These are phyloP conservation scores for Holothuria leucospilota DNA, from an alignment of 53 echinoderm and acorn worm species.

Conservation along the genomic window DNA sequence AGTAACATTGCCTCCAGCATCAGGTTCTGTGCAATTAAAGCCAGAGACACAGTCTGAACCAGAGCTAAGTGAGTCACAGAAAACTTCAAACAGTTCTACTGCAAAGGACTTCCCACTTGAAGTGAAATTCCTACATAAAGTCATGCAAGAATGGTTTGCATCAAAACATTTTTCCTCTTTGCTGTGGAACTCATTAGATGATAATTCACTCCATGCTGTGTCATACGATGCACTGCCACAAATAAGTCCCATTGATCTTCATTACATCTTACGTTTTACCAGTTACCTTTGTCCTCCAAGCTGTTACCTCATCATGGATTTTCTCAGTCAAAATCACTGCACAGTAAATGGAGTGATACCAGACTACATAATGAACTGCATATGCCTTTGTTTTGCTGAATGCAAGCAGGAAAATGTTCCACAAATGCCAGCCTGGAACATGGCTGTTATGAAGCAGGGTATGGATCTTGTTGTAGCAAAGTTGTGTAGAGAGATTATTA, in stretches of 20 bases:
- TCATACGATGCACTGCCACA: not conserved
- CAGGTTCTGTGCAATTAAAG: no score
- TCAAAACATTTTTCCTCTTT: not conserved
- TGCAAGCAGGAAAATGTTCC: not conserved
- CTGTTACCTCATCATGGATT: not conserved
- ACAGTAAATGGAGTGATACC: constrained; percentile 8
- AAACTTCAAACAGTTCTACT: not conserved
- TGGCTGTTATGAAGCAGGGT: not conserved
- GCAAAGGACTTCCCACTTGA: not conserved
- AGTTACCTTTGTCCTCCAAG: constrained; percentile 8
- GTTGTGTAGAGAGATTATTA: not conserved
- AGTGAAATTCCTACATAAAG: not conserved
- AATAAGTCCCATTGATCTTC: not conserved
- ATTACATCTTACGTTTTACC: constrained; percentile 1
- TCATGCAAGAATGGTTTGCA: not conserved
- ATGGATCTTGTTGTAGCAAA: not conserved
- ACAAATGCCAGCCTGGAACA: no score
- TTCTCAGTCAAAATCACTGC: not conserved
- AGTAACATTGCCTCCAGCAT: no score
- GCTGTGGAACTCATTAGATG: not conserved
- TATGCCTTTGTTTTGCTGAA: constrained; percentile 21
- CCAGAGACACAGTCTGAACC: no score
- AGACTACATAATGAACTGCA: not conserved
- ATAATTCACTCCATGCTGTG: no score
- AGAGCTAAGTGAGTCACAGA: no score